Percentiles rank a stretch among this genome's conserved stretches.
These are phyloP conservation scores for Cynaeus angustus DNA, from an alignment of 2,888 invertebrate genomes.

Conservation along the genomic window DNA sequence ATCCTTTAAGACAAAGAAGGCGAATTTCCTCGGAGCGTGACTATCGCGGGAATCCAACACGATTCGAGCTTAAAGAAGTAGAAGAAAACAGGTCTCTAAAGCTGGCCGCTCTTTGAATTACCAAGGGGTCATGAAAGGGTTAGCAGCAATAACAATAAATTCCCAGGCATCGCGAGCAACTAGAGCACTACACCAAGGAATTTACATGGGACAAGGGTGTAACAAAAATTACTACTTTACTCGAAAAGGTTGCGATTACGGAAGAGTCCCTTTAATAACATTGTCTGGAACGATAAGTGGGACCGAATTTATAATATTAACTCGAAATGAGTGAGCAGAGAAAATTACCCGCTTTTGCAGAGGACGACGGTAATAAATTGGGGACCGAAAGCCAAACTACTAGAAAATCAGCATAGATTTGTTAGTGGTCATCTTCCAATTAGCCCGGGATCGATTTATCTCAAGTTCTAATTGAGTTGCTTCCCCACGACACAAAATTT, in stretches of 20 bases:
- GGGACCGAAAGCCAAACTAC: not conserved
- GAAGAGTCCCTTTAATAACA: conserved; percentile 19
- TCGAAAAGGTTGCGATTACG: conserved; percentile 34
- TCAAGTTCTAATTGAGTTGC: conserved; percentile 35
- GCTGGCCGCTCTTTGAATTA: conserved; percentile 57
- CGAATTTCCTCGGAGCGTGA: conserved; percentile 53
- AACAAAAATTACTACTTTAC: conserved; percentile 57
- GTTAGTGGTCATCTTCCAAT: conserved; percentile 27
- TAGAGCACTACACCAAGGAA: conserved; percentile 57
- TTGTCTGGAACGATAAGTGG: conserved; percentile 24
- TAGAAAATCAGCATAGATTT: conserved; percentile 1
- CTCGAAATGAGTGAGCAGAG: conserved; percentile 11
- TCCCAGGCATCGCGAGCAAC: conserved; percentile 56
- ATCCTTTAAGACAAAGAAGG: conserved; percentile 42
- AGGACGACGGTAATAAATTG: too few relatives aligned
- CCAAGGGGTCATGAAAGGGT: conserved; percentile 61
- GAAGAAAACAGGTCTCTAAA: conserved; percentile 53
- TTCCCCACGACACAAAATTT: conserved; percentile 12
- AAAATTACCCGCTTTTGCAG: conserved; percentile 18
- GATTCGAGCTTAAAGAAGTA: conserved; percentile 49
- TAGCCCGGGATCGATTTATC: conserved; percentile 25
- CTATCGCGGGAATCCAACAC: conserved; percentile 52
- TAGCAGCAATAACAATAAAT: conserved; percentile 63
- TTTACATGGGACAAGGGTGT: conserved; percentile 59
- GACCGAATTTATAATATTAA: conserved; percentile 34